Evolutionary conservation across 2,888 invertebrate genomes (phyloP), one percentile per base, ranked within the genome.

Genomic region (Rutpela maculata): DNA sequence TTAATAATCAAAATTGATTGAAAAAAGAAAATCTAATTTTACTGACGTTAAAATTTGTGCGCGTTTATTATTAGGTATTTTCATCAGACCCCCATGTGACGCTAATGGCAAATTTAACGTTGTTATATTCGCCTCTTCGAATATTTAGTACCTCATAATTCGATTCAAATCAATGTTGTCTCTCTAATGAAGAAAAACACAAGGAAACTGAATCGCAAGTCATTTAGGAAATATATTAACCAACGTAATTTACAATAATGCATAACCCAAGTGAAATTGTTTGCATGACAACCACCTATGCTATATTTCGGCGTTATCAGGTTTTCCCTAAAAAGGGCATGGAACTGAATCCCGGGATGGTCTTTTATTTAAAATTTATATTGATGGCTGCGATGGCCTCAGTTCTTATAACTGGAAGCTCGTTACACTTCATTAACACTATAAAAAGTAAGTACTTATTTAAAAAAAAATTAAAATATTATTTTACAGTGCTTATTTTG

Each of bases 371-470:
- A 50, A 78, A 69, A 62, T 78, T 65, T 76, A 65, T 65, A 22
- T 18, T 60, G 9, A 12, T 68, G 1, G 69, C 73, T 38, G 0
- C 74, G 11, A 31, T 75, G 1, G 69, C 60, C n/a, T 78, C 75
- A 50, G 50, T 76, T 10, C 60, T 75, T n/a, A 17, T 73, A n/a
- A 17, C 70, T 43, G 73, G 78, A 55, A 78, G 78, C 73, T 38
- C 65, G 12, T 22, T 78, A 18, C 78, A 78, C 60, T 72, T 76
- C 10, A 57, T 69, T 31, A 38, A 76, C n/a, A 70, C 78, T 11
- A 57, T 78, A 19, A 35, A 59, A 31, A 73, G 75, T 78, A 66
- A 73, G 75, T 78, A 67, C 38, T 68, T n/a, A n/a, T n/a, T n/a
- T n/a, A n/a, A n/a, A 17, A 6, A 26, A 59, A 43, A 59, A 22